These are phyloP conservation scores for Chitala chitala DNA, from an alignment of 2,113 vertebrate species.

Conservation along the genomic window DNA sequence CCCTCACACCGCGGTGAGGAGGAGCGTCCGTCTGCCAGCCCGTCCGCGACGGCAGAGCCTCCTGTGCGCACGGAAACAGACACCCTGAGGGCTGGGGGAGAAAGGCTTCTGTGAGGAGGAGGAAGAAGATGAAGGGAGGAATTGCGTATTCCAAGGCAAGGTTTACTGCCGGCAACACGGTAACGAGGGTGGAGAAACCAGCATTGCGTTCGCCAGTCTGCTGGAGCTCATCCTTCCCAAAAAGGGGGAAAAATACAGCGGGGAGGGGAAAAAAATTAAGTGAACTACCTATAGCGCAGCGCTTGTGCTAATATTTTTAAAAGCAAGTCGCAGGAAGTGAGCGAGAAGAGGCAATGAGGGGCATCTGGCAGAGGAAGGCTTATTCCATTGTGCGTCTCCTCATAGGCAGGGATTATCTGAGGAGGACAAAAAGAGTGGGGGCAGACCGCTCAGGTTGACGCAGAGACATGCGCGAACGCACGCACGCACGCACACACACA, in stretches of 20 bases:
- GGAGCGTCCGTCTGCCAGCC: background rate
- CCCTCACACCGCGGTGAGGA: conserved; percentile 9
- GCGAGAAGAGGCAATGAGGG: conserved; percentile 18
- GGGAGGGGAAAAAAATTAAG: background rate
- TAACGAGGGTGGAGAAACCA: background rate
- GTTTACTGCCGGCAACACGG: background rate
- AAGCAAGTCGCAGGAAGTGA: conserved; percentile 27
- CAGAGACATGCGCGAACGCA: background rate
- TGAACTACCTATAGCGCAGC: no score
- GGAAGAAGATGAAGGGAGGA: background rate
- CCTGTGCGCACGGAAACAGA: background rate
- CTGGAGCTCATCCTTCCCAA: background rate
- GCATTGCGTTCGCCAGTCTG: background rate
- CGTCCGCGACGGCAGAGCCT: background rate
- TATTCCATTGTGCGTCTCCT: conserved; percentile 53
- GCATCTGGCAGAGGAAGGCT: conserved; percentile 41
- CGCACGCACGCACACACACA: background rate
- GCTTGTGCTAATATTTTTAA: conserved; percentile 31
- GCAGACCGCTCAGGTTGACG: conserved; percentile 43
- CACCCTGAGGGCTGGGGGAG: conserved; percentile 22
- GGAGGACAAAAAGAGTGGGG: conserved; percentile 30
- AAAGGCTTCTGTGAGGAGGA: background rate
- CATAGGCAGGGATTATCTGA: conserved; percentile 58
- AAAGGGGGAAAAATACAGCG: background rate
- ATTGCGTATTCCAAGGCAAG: background rate